Evolutionary conservation across 2,113 vertebrate genomes (phyloP).

Genomic region (Micromys minutus): DNA sequence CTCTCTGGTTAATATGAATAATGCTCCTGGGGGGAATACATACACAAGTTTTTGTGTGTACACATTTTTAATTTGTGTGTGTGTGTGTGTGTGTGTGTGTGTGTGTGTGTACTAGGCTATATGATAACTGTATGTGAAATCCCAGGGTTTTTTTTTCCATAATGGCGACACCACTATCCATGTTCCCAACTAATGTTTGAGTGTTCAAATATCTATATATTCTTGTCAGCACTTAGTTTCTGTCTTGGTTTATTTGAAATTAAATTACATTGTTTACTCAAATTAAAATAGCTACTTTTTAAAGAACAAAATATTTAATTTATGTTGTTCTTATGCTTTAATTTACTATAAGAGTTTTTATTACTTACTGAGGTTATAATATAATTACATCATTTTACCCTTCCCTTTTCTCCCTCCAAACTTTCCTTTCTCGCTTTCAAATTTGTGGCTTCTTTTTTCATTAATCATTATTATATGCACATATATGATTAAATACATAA

Average conservation of each 20-base stretch:
- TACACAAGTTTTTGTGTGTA: conserved; percentile 8
- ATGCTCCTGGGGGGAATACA: background rate
- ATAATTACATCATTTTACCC: background rate
- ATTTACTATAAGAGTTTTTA: background rate
- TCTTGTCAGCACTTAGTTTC: conserved; percentile 41
- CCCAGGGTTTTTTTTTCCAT: background rate
- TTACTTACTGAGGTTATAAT: background rate
- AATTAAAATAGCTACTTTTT: background rate
- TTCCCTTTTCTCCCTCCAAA: background rate
- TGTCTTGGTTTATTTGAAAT: conserved; percentile 18
- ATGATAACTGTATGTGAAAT: background rate
- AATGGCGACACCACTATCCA: background rate
- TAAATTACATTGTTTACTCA: background rate
- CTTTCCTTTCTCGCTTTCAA: background rate
- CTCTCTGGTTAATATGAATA: conserved; percentile 4
- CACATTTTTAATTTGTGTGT: conserved; percentile 23
- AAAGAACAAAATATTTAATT: background rate
- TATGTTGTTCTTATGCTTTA: background rate
- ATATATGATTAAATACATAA: background rate
- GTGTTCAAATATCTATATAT: conserved; percentile 2
- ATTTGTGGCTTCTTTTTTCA: background rate
- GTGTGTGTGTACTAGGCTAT: background rate
- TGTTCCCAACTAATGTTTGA: background rate
- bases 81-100: background rate
- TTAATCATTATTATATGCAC: background rate